Base-by-base conservation (phyloP, 2,797 vertebrate genomes). In the Dryobates pubescens region DNA sequence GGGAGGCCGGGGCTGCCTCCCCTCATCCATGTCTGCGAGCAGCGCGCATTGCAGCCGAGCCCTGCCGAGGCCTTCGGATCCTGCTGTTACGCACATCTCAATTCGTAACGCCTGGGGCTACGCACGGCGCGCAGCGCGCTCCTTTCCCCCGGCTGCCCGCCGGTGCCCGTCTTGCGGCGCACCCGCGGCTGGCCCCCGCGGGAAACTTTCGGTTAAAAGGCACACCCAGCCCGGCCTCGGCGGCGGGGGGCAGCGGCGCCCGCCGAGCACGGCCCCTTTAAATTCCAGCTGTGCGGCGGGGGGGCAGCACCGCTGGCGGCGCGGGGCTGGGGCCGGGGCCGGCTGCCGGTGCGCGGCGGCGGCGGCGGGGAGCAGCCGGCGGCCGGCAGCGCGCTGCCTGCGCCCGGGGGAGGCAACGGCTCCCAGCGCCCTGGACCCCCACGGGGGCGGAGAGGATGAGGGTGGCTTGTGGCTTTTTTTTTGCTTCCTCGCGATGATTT, bases 221-320 rank as follows among this genome's bases (percentile, higher is more conserved):
- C 82, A 89, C 82, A 69, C 82, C 74, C 80, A 73, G 85, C 32
- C 61, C 30, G 63, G 54, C 32, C 82, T 38, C 9, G 26, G 69
- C 70, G 43, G 76, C 54, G 41, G 30, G 65, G 76, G 41, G 32
- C 74, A 93, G 81, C 59, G 72, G 82, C 63, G 15, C 69, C 77
- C 69, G 82, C 70, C 36, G 82, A 78, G 88, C 59, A 69, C 97
- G 97, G 97, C 95, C 94, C 94, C 97, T 98, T 98, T 98, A 98
- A 98, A 98, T 98, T 95, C 94, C 97, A 97, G 97, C 97, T 95
- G 97, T 91, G 96, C 91, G 56, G 92, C 84, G 88, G 95, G 95
- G 95, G 78, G 91, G 96, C 97, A 93, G 97, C 96, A 97, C 96
- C 94, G 34, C 97, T 95, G 94, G 85, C 94, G 86, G 97, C 96